A percentile compares a stretch with the other conserved stretches of the same genome.
Evolutionary conservation across 2,888 invertebrate species (phyloP).

Genomic region (Epinotia brunnichana): DNA sequence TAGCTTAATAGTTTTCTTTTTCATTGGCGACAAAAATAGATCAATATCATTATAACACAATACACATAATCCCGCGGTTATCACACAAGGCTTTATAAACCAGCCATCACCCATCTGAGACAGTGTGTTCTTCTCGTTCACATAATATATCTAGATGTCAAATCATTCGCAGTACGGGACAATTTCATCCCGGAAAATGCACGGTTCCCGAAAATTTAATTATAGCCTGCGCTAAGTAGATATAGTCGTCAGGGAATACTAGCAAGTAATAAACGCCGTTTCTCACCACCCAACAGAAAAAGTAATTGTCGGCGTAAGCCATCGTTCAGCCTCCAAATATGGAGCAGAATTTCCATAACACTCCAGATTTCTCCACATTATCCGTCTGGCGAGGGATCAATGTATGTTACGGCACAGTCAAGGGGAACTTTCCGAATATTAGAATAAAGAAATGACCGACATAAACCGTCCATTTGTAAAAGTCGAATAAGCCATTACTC

Average conservation of each 20-base stretch:
- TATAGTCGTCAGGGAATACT: neutral
- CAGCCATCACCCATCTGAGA: no score
- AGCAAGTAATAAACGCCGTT: neutral
- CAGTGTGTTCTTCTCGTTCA: no score
- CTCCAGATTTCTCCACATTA: conserved; percentile 36
- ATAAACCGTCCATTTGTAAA: conserved; percentile 46
- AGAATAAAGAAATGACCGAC: conserved; percentile 43
- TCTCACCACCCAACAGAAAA: neutral
- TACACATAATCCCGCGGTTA: no score
- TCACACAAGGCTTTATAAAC: no score
- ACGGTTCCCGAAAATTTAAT: no score
- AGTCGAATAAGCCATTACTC: conserved; percentile 45
- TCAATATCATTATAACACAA: no score
- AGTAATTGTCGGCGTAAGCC: conserved; percentile 13
- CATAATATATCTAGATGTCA: no score
- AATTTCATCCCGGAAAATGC: no score
- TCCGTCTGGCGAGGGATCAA: conserved; percentile 29
- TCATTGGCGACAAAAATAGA: no score
- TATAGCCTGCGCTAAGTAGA: no score
- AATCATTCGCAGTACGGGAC: no score
- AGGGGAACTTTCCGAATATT: conserved; percentile 36
- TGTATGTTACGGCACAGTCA: conserved; percentile 33
- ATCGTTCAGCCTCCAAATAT: conserved; percentile 26
- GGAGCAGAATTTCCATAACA: conserved; percentile 34
- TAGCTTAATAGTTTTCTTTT: no score